These are phyloP conservation scores for Gobiocypris rarus DNA, from an alignment of 2,113 vertebrate species.

Conservation along the genomic window DNA sequence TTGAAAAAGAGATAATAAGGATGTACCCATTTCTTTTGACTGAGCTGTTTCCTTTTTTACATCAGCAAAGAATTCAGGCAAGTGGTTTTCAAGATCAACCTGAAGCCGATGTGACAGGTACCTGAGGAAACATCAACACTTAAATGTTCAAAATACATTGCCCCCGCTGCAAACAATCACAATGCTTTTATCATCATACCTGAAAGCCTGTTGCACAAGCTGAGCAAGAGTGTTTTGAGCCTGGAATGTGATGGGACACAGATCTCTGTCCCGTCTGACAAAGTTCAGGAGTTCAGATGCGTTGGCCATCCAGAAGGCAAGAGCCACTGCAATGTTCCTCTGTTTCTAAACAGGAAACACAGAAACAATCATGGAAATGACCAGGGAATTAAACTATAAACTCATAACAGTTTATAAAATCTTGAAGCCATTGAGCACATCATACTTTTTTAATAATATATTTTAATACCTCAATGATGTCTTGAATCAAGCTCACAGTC, in stretches of 20 bases:
- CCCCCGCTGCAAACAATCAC: not conserved
- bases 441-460: not conserved
- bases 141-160: conserved; percentile 5
- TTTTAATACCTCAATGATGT: conserved; percentile 86
- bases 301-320: conserved; percentile 96
- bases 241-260: conserved; percentile 82
- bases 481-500: conserved; percentile 89
- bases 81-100: conserved; percentile 85
- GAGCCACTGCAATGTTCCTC: conserved; percentile 85
- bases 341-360: conserved; percentile 79
- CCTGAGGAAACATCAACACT: conserved; percentile 63
- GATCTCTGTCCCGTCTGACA: conserved; percentile 87
- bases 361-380: not conserved
- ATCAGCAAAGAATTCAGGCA: conserved; percentile 89
- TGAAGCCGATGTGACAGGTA: conserved; percentile 87
- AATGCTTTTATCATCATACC: conserved; percentile 73
- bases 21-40: conserved; percentile 85
- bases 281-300: conserved; percentile 93
- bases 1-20: too few species aligned
- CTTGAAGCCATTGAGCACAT: not conserved
- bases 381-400: not conserved
- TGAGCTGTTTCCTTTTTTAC: conserved; percentile 80
- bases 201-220: conserved; percentile 89
- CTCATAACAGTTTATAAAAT: not conserved
- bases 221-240: conserved; percentile 87